A percentile compares a stretch with the other conserved stretches of the same genome.
Evolutionary conservation across 2,888 invertebrate species (phyloP).

Genomic region (Seladonia tumulorum): DNA sequence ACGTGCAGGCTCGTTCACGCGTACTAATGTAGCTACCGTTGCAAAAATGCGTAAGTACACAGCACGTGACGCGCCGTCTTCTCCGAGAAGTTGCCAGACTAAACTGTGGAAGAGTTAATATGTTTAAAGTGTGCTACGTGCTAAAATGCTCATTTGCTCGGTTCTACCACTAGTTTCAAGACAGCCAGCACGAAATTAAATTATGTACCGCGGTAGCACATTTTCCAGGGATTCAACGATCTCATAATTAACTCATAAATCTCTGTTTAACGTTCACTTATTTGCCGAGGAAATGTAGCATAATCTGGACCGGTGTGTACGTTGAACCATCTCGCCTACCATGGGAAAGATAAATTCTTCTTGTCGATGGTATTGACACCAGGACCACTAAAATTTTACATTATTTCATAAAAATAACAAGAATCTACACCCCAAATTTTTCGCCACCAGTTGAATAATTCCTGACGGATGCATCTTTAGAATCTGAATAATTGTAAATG

Average conservation of each 20-base stretch:
- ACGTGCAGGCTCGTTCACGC: neutral
- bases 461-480: too few relatives aligned
- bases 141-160: constrained; percentile 3
- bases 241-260: neutral
- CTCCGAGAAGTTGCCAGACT: neutral
- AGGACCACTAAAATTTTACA: too few relatives aligned
- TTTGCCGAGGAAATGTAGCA: neutral
- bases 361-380: too few relatives aligned
- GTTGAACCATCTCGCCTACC: neutral
- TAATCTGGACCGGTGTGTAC: neutral
- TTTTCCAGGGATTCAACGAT: neutral
- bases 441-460: too few relatives aligned
- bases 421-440: too few relatives aligned
- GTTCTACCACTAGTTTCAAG: neutral
- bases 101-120: constrained; percentile 7
- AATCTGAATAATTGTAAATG: too few relatives aligned
- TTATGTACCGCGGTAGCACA: neutral
- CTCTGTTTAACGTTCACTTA: neutral
- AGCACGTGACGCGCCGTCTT: neutral
- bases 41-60: neutral
- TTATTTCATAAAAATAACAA: too few relatives aligned
- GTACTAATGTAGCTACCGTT: neutral
- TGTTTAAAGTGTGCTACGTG: constrained; percentile 1
- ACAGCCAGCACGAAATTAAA: neutral
- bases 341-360: neutral